Base-by-base conservation (phyloP, 2,797 vertebrate genomes). In the Orestias chungarensis region DNA sequence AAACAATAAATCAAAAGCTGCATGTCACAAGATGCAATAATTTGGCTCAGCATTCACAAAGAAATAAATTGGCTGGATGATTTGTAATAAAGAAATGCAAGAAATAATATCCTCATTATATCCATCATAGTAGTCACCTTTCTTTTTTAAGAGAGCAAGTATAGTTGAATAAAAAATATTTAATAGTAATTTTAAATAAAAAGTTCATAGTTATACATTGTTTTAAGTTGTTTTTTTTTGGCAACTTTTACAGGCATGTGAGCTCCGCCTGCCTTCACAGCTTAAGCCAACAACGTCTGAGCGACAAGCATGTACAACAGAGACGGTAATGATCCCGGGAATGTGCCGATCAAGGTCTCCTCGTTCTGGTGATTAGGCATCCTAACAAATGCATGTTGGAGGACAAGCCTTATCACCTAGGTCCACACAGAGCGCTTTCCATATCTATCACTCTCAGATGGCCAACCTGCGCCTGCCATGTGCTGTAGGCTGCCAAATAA, bases 401-500 rank as follows among this genome's bases (percentile, higher is more conserved):
- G 79, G 85, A 89, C 90, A 82, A 12, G 84, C 81, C 90, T 92
- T 93, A 93, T 93, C 93, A 88, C 89, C 83, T 76, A 71, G 73
- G 81, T 85, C 88, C 91, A 93, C 89, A 86, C 88, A 79, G 85
- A 89, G 82, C 84, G 86, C 87, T 81, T 87, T 85, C 78, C 89
- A 83, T 94, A 93, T 93, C 92, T 89, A 83, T 44, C 18, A 61
- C 79, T 89, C 87, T 91, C 92, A 94, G 90, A 89, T 80, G 86
- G 88, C 85, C 83, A 74, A 87, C 88, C 88, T 85, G 87, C 29
- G 84, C 82, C 79, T 65, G 85, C 83, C 82, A 66, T 71, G 66
- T 75, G 20, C 83, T 23, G 59, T 38, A 2, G 38, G 55, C 85
- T 88, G 89, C 91, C 89, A 92, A 92, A 87, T 84, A 85, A 87